phyloP scores from a whole-genome alignment of 2,113 vertebrate species.

The Orthonyx spaldingii region DNA sequence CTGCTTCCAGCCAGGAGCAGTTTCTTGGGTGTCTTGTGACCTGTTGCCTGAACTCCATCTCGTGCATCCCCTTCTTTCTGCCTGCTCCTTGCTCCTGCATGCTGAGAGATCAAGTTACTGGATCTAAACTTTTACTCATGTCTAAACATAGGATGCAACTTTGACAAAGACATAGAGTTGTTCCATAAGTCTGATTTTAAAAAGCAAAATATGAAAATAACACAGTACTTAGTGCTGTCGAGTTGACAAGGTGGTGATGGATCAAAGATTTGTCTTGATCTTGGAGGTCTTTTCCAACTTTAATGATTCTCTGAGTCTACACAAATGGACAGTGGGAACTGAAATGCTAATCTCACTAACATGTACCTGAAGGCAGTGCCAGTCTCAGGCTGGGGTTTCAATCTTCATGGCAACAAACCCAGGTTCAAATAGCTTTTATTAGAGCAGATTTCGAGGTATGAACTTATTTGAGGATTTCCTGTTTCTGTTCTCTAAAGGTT shows the following conservation, averaged over 20 bases:
- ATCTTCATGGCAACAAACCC: background rate
- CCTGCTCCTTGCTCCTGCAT: background rate
- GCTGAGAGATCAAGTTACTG: background rate
- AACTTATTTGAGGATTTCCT: background rate
- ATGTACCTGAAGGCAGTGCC: background rate
- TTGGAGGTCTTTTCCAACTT: background rate
- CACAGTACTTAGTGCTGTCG: background rate
- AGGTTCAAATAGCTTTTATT: background rate
- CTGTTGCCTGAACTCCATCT: background rate
- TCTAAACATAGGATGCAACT: background rate
- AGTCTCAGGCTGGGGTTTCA: background rate
- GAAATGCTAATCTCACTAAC: background rate
- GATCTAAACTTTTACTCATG: background rate
- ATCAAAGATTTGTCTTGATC: background rate
- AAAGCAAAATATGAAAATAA: background rate
- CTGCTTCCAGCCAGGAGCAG: slow-evolving; percentile 5
- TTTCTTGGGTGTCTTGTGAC: background rate
- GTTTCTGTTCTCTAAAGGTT: background rate
- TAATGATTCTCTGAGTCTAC: background rate
- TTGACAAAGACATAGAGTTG: background rate
- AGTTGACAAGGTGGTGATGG: background rate
- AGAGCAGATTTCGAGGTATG: background rate
- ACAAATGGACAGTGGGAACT: background rate
- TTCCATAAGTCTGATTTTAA: background rate
- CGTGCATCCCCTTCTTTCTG: background rate